A percentile compares a stretch with the other conserved stretches of the same genome.
phyloP scores from a whole-genome alignment of 2,888 invertebrate species.

The Parapristionchus giblindavisi region DNA sequence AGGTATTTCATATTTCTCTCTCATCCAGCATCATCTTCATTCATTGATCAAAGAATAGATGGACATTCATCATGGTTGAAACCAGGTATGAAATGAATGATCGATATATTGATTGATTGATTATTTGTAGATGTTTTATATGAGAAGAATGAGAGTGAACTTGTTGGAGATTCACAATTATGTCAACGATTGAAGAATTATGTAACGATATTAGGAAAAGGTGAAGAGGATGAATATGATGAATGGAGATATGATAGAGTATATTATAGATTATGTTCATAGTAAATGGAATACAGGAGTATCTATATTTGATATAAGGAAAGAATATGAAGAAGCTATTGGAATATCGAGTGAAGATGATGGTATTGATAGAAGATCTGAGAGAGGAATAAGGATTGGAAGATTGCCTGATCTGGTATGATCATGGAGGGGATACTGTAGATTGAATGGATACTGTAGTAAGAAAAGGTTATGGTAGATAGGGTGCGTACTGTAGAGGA shows the following conservation, averaged over 20 bases:
- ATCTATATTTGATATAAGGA: conserved; percentile 33
- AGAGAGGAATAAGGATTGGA: not conserved
- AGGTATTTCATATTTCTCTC: conserved; percentile 64
- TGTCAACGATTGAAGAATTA: conserved; percentile 36
- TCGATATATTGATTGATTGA: not conserved
- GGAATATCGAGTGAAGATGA: conserved; percentile 35
- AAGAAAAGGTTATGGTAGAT: not conserved
- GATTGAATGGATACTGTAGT: not conserved
- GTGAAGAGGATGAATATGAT: conserved; percentile 25
- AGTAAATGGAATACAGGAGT: conserved; percentile 6
- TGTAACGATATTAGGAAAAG: conserved; percentile 35
- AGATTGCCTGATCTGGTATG: conserved; percentile 33
- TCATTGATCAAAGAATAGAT: conserved; percentile 53
- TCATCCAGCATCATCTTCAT: conserved; percentile 61
- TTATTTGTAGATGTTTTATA: conserved; percentile 37
- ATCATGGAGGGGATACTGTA: not conserved
- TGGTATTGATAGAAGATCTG: not conserved
- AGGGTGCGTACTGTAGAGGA: not conserved
- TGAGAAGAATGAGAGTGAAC: conserved; percentile 41
- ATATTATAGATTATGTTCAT: conserved; percentile 3
- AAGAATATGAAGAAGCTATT: conserved; percentile 23
- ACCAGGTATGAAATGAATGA: conserved; percentile 36
- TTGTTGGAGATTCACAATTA: conserved; percentile 43
- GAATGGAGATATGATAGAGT: too few species aligned
- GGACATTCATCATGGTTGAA: conserved; percentile 56